Conservation (phyloP, 92 coral and sea anemone genomes). For the Epizoanthus scotinus region DNA sequence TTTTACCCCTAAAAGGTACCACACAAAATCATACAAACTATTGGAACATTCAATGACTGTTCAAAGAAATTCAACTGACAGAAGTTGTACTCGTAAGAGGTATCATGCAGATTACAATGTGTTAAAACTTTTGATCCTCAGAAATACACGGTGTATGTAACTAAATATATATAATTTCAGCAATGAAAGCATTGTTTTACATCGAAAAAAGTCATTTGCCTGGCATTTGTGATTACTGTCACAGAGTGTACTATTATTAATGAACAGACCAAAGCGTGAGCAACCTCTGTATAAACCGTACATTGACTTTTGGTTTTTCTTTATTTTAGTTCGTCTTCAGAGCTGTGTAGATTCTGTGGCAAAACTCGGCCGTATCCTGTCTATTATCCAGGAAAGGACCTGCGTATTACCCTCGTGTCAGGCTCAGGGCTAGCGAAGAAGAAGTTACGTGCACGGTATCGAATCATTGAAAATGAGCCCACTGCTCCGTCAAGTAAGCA, state of each 20-base stretch:
- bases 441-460: conserved; percentile 7
- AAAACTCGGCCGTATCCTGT: conserved; percentile 76
- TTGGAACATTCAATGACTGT: no score
- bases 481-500: conserved; percentile 32
- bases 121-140: no score
- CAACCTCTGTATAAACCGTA: no score
- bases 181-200: not conserved
- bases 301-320: not conserved
- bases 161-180: not conserved
- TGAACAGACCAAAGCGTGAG: no score
- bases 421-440: conserved; percentile 11
- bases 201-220: not conserved
- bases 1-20: no score
- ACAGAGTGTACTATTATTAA: no score
- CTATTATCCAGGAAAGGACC: conserved; percentile 44
- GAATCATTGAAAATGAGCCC: not conserved
- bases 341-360: conserved; percentile 64
- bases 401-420: conserved; percentile 56
- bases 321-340: conserved; percentile 54
- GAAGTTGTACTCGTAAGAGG: no score
- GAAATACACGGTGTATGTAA: no score
- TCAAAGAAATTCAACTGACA: no score
- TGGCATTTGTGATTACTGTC: not conserved
- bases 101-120: no score
- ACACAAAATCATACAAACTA: no score